Evolutionary conservation across 30 jellyfish, hydroid and myxozoan genomes (phyloP).

Genomic region (Aurelia sp.): DNA sequence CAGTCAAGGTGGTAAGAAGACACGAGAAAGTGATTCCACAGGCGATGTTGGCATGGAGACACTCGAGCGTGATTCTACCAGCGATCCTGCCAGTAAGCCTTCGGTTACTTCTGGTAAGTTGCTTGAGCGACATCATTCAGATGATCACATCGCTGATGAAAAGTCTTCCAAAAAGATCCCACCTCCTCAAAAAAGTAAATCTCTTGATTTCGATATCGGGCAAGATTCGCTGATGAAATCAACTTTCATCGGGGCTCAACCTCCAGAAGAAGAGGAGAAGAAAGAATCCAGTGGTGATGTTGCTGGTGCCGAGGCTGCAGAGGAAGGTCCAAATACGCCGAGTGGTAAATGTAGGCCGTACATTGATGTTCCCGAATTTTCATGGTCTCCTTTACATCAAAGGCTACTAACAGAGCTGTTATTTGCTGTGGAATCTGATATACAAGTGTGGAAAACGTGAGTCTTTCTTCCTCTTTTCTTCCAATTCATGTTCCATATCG

Average conservation of each 20-base stretch:
- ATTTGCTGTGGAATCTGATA: conserved; percentile 90
- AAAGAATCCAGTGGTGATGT: conserved; percentile 2
- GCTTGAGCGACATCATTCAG: conserved; percentile 41
- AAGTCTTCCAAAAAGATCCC: neutral
- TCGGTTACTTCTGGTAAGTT: conserved; percentile 2
- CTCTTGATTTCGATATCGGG: conserved; percentile 54
- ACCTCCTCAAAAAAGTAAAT: conserved; percentile 44
- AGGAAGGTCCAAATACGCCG: conserved; percentile 50
- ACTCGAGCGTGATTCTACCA: no score
- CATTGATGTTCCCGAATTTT: conserved; percentile 93
- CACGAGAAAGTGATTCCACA: no score
- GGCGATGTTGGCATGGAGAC: no score
- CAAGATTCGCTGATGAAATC: conserved; percentile 41
- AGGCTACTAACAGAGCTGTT: conserved; percentile 89
- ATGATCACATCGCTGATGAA: conserved; percentile 15
- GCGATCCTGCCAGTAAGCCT: no score
- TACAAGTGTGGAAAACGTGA: conserved; percentile 99
- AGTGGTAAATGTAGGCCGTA: conserved; percentile 82
- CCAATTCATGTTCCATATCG: no score
- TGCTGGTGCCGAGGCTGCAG: neutral
- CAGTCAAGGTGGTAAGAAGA: no score
- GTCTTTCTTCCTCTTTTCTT: conserved; percentile 4
- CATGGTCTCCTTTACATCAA: conserved; percentile 94
- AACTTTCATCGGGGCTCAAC: conserved; percentile 43
- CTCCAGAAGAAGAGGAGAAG: conserved; percentile 21